Base-by-base conservation (phyloP, 92 coral and sea anemone genomes). In the Blastomussa wellsi region DNA sequence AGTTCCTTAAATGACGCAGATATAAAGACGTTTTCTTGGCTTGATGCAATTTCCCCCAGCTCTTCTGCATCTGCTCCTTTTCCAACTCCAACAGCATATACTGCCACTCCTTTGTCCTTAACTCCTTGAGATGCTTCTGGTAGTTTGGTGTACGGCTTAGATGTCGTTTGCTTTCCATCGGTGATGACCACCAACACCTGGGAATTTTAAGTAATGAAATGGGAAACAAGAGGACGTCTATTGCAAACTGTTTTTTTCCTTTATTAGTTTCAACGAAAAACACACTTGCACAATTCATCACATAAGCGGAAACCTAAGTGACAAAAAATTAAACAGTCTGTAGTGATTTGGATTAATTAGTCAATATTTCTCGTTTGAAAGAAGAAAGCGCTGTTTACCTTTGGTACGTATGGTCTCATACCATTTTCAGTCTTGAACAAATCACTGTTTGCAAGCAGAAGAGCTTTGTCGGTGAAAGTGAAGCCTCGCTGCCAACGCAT, bases 71-170 rank as follows among this genome's bases (percentile, higher is more conserved):
- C 77, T 51, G 52, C 48, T 7, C 85, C 42, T 59, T 70, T 33
- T 86, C 94, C 31, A 91, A 76, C 32, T 92, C 94, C 47, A 89
- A 55, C 6, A 91, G 88, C 92, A 38, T 73, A 92, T 42, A 92
- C 89, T 3, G 84, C 80, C 35, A 83, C 86, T 31, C 88, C 84
- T 86, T 85, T 78, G 2, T 73, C 60, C 84, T 91, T 86, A 8
- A 91, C 51, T 2, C 75, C 39, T 8, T 78, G 62, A 16, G 94
- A 81, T 73, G 86, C 90, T 41, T 39, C 59, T 38, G 49, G 35
- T 19, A 91, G 89, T 6, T 86, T 74, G 10, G 91, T 80, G 68
- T 74, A 84, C 4, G 72, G 22, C 24, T 52, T 49, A 48, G 88
- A 84, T 70, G 33, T 85, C 32, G 92, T 88, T 64, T 91, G 94